phyloP scores from a whole-genome alignment of 2,113 vertebrate genomes.

The Vireo altiloquus region DNA sequence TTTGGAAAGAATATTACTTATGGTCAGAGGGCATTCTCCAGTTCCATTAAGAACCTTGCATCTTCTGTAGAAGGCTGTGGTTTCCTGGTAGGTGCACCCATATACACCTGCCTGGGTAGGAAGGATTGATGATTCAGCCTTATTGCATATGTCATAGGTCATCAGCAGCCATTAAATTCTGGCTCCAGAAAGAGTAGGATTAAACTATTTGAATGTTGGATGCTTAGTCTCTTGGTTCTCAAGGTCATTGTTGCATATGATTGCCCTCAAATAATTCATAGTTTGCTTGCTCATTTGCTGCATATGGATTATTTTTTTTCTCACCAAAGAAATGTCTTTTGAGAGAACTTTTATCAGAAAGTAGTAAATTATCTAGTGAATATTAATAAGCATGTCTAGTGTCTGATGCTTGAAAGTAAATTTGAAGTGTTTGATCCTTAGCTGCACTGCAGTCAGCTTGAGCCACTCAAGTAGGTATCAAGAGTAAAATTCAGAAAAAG shows the following conservation, averaged over 20 bases:
- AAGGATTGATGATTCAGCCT: background rate
- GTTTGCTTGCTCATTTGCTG: conserved; percentile 7
- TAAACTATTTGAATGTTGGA: conserved; percentile 9
- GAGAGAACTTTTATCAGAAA: conserved; percentile 23
- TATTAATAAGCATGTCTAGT: conserved; percentile 36
- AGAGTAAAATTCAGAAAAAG: background rate
- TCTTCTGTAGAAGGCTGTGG: background rate
- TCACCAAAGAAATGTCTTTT: conserved; percentile 6
- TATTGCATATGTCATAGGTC: background rate
- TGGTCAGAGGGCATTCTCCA: background rate
- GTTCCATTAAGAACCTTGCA: background rate
- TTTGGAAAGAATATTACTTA: background rate
- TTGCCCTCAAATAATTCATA: conserved; percentile 46
- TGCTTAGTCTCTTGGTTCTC: conserved; percentile 24
- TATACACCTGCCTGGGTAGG: background rate
- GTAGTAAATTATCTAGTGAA: conserved; percentile 31
- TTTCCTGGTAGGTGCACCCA: background rate
- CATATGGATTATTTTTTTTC: background rate
- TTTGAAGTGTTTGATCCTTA: conserved; percentile 49
- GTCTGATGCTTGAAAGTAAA: conserved; percentile 1
- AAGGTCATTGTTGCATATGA: conserved; percentile 11
- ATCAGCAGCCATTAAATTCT: background rate
- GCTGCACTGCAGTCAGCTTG: background rate
- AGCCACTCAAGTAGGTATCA: background rate
- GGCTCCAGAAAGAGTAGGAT: background rate